Conservation (phyloP, 2,888 invertebrate species). For the Lomographa bimaculata region DNA sequence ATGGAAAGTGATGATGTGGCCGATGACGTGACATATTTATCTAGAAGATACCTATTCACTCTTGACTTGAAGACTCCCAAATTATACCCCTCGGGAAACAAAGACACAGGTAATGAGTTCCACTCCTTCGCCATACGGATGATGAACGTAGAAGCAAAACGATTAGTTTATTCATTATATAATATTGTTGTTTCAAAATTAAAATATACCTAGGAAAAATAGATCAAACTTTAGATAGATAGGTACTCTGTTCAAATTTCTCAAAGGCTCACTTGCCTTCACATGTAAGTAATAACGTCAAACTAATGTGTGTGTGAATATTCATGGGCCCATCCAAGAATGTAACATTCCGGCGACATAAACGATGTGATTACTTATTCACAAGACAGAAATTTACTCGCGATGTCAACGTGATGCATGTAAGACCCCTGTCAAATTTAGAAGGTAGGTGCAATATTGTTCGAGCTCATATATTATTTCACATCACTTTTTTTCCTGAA, state of each 20-base stretch:
- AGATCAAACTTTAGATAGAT: background rate
- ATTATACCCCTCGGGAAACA: too few relatives aligned
- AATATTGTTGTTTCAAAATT: too few relatives aligned
- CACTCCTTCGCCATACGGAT: too few relatives aligned
- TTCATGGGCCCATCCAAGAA: constrained; percentile 50
- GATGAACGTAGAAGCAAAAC: too few relatives aligned
- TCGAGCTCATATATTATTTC: constrained; percentile 47
- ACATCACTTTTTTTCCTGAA: constrained; percentile 25
- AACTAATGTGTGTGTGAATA: constrained; percentile 48
- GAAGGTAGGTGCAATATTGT: constrained; percentile 71
- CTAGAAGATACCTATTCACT: too few relatives aligned
- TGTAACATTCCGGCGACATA: constrained; percentile 54
- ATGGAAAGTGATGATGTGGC: too few relatives aligned
- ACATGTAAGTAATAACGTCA: constrained; percentile 21
- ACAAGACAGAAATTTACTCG: constrained; percentile 74
- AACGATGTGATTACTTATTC: constrained; percentile 73
- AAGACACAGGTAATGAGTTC: too few relatives aligned
- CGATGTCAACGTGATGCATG: constrained; percentile 75
- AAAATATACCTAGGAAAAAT: too few relatives aligned
- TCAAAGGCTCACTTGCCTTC: constrained; percentile 7
- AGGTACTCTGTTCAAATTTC: constrained; percentile 6
- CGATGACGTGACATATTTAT: too few relatives aligned
- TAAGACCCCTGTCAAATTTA: constrained; percentile 75
- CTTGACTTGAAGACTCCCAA: too few relatives aligned
- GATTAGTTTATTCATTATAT: too few relatives aligned